Conservation (phyloP, 1,140 invertebrate species). For the Rhagoletis pomonella region DNA sequence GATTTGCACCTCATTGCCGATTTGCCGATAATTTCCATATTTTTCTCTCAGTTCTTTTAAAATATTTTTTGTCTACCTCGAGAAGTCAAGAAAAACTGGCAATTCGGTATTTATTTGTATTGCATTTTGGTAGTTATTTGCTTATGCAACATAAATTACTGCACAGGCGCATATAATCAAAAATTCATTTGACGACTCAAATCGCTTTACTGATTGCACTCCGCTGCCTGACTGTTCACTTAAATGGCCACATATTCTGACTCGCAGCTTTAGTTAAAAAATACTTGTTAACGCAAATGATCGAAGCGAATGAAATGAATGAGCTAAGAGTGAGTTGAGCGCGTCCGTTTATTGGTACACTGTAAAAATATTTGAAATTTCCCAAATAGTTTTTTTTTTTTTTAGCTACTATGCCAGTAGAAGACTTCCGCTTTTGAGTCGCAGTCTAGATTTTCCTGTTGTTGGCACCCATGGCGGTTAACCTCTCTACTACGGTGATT, state of each 20-base stretch:
- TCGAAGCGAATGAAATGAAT: not conserved
- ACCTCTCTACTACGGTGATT: too few species aligned
- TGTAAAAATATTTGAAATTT: not conserved
- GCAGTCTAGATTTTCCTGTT: too few species aligned
- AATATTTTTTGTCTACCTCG: not conserved
- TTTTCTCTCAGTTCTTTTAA: not conserved
- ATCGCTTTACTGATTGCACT: not conserved
- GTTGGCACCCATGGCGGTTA: too few species aligned
- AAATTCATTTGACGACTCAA: slow-evolving; percentile 39
- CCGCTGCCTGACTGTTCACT: not conserved
- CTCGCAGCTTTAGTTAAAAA: not conserved
- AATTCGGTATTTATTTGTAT: slow-evolving; percentile 31
- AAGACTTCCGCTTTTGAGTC: too few species aligned
- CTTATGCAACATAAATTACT: slow-evolving; percentile 47
- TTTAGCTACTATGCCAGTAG: too few species aligned
- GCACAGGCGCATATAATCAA: slow-evolving; percentile 49
- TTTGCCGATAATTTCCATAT: slow-evolving; percentile 7
- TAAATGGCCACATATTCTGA: not conserved
- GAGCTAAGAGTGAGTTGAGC: not conserved
- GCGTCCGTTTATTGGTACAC: not conserved
- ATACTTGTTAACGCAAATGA: slow-evolving; percentile 33
- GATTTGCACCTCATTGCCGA: slow-evolving; percentile 45
- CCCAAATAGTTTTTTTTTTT: too few species aligned
- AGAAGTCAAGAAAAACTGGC: not conserved
- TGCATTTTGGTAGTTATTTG: slow-evolving; percentile 39